Percentiles rank a stretch among this genome's conserved stretches.
Conservation (phyloP, 2,888 invertebrate species). For the Caenorhabditis sp. region DNA sequence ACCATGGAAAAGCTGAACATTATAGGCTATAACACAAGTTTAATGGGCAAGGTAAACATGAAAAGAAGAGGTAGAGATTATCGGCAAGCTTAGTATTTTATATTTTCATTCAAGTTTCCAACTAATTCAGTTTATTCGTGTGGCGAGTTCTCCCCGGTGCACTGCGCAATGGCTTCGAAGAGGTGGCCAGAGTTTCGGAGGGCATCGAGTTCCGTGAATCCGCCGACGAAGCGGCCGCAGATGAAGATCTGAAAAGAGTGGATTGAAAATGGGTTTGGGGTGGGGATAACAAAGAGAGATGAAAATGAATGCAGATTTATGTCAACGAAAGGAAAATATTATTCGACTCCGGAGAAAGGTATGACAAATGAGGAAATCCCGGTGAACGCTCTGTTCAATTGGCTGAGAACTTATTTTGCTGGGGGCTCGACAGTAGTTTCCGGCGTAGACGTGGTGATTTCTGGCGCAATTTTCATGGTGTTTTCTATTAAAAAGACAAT, state of each 20-base stretch:
- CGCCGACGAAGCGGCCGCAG: conserved; percentile 69
- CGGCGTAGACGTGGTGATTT: too few species aligned
- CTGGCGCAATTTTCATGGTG: too few species aligned
- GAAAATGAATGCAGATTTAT: too few species aligned
- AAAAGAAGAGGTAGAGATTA: background rate
- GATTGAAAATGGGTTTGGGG: too few species aligned
- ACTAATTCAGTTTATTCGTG: conserved; percentile 29
- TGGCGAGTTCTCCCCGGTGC: conserved; percentile 58
- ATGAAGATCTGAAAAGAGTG: conserved; percentile 65
- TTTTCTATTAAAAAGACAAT: too few species aligned
- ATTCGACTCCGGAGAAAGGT: background rate
- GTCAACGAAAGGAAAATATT: background rate
- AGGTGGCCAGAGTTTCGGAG: conserved; percentile 69
- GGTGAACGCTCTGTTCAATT: background rate
- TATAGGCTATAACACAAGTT: too few species aligned
- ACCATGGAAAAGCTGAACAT: too few species aligned
- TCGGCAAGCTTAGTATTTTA: background rate
- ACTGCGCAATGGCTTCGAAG: conserved; percentile 65
- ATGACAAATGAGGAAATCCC: background rate
- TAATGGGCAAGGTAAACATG: too few species aligned
- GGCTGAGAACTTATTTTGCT: background rate
- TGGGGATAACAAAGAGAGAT: too few species aligned
- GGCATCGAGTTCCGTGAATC: conserved; percentile 72
- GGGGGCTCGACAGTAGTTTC: too few species aligned
- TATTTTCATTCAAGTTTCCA: background rate